Conservation (phyloP, 2,113 vertebrate genomes). For the Gobiocypris rarus region DNA sequence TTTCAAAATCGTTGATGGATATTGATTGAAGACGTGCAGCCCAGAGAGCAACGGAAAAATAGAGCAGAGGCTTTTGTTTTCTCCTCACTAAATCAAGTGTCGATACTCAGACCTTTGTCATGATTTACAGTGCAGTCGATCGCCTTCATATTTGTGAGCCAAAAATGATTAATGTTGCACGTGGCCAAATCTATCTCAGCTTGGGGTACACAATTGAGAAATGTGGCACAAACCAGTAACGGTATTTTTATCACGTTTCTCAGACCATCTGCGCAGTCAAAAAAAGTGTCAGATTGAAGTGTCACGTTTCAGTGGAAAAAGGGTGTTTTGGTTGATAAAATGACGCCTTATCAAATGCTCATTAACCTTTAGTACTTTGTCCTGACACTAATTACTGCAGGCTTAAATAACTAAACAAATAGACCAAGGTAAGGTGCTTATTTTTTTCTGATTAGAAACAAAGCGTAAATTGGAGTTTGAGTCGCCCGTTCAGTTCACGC, state of each 20-base stretch:
- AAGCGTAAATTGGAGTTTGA: constrained; percentile 46
- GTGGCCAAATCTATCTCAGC: constrained; percentile 14
- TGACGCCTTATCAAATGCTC: constrained; percentile 49
- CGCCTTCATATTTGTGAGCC: constrained; percentile 55
- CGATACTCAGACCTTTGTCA: constrained; percentile 59
- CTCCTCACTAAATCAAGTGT: constrained; percentile 61
- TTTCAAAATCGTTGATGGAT: constrained; percentile 88
- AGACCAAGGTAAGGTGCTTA: constrained; percentile 45
- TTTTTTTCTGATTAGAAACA: constrained; percentile 54
- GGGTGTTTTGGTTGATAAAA: constrained; percentile 47
- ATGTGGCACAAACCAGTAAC: background rate
- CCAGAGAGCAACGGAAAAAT: constrained; percentile 62
- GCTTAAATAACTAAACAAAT: constrained; percentile 52
- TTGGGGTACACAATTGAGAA: constrained; percentile 25
- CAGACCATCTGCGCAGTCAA: constrained; percentile 44
- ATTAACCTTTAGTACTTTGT: constrained; percentile 52
- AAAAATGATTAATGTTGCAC: constrained; percentile 60
- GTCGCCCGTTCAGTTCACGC: constrained; percentile 6
- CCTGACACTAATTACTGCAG: constrained; percentile 51
- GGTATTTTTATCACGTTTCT: constrained; percentile 27
- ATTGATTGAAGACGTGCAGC: constrained; percentile 87
- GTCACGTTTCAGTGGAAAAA: background rate
- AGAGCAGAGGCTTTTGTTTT: constrained; percentile 33
- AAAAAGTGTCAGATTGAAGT: constrained; percentile 25
- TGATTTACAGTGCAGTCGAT: constrained; percentile 65